phyloP scores from a whole-genome alignment of 2,797 vertebrate genomes.

The Phyllotis vaccarum region DNA sequence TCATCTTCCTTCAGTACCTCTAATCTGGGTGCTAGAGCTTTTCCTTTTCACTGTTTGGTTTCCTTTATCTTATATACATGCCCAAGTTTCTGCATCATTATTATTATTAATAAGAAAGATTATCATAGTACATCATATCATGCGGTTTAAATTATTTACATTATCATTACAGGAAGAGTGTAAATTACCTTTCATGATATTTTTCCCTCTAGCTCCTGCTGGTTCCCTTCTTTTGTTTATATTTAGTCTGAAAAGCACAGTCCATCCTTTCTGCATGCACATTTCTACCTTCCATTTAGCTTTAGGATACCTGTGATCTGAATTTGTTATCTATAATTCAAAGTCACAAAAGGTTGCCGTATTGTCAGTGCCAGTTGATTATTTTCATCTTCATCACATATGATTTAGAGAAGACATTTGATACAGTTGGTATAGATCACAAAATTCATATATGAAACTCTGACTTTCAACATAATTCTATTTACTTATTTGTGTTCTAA shows the following conservation, averaged over 20 bases:
- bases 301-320: background rate
- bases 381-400: background rate
- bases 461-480: background rate
- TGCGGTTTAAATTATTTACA: background rate
- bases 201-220: slow-evolving; percentile 12
- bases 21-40: slow-evolving; percentile 5
- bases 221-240: slow-evolving; percentile 37
- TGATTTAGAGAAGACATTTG: background rate
- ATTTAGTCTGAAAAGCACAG: slow-evolving; percentile 31
- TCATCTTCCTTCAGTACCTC: slow-evolving; percentile 39
- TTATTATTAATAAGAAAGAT: background rate
- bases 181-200: background rate
- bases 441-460: background rate
- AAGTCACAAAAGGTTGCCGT: background rate
- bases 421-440: background rate
- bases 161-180: slow-evolving; percentile 24
- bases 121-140: background rate
- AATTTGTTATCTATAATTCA: background rate
- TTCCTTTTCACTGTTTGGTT: background rate
- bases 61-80: slow-evolving; percentile 1
- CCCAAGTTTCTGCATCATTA: slow-evolving; percentile 19
- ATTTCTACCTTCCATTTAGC: slow-evolving; percentile 2
- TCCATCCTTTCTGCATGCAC: background rate
- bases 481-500: background rate
- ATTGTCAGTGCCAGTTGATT: slow-evolving; percentile 2